A percentile compares a stretch with the other conserved stretches of the same genome.
Evolutionary conservation across 2,113 vertebrate genomes (phyloP).

Genomic region (Proteles cristata): DNA sequence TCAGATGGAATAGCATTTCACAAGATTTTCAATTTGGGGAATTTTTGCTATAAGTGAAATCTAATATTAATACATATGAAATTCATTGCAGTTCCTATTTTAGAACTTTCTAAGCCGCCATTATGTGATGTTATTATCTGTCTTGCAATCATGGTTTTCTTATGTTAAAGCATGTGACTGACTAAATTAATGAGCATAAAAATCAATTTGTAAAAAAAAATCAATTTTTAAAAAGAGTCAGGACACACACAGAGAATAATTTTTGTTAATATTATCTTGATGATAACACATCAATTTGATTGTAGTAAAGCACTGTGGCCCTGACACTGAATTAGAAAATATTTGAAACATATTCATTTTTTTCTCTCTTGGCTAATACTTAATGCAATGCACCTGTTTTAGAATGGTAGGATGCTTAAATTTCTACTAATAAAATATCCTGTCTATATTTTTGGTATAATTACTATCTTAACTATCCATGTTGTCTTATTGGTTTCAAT

Average conservation of each 20-base stretch:
- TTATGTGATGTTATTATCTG: slow-evolving; percentile 33
- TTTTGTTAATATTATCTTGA: slow-evolving; percentile 46
- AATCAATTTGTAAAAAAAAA: slow-evolving; percentile 35
- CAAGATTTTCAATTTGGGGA: background rate
- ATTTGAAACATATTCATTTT: background rate
- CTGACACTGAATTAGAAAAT: slow-evolving; percentile 26
- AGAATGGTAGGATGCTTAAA: background rate
- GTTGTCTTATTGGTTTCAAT: background rate
- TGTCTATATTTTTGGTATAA: background rate
- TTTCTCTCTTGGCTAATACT: background rate
- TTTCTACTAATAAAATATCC: background rate
- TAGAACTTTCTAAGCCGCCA: slow-evolving; percentile 36
- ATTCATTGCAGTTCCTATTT: slow-evolving; percentile 37
- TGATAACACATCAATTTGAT: slow-evolving; percentile 38
- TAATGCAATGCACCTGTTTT: background rate
- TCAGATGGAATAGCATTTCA: background rate
- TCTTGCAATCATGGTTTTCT: background rate
- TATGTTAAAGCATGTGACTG: background rate
- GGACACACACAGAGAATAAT: slow-evolving; percentile 17
- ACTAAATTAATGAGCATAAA: slow-evolving; percentile 25
- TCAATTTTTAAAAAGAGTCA: slow-evolving; percentile 49
- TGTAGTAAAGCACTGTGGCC: background rate
- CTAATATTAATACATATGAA: background rate
- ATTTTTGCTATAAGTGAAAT: slow-evolving; percentile 7
- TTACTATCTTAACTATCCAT: background rate